phyloP scores from a whole-genome alignment of 2,888 invertebrate genomes.

The Lymantria monacha region DNA sequence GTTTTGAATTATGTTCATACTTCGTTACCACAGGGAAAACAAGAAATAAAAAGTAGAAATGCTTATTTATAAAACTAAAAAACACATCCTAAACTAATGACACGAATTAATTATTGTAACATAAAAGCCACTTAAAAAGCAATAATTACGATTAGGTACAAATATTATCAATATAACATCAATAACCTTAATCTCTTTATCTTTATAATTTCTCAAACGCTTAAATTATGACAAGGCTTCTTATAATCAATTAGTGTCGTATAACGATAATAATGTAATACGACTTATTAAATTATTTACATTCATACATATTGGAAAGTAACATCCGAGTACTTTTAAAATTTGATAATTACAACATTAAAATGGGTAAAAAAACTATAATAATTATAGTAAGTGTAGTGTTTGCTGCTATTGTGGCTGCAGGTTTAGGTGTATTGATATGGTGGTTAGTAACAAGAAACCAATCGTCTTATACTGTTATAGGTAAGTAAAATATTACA shows the following conservation, averaged over 20 bases:
- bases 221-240: not conserved
- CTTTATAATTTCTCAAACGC: not conserved
- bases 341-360: not conserved
- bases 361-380: slow-evolving; percentile 34
- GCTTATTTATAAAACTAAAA: too few relatives aligned
- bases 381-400: slow-evolving; percentile 36
- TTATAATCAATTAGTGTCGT: not conserved
- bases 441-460: slow-evolving; percentile 48
- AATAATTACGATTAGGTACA: not conserved
- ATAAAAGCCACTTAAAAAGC: too few relatives aligned
- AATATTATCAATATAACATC: not conserved
- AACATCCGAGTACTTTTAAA: not conserved
- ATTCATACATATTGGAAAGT: not conserved
- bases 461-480: slow-evolving; percentile 11
- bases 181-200: not conserved
- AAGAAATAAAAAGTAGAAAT: too few relatives aligned
- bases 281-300: not conserved
- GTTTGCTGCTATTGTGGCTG: slow-evolving; percentile 27
- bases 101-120: too few relatives aligned
- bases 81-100: too few relatives aligned
- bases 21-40: too few relatives aligned
- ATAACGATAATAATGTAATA: not conserved
- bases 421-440: slow-evolving; percentile 45
- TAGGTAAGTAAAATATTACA: slow-evolving; percentile 24
- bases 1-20: too few relatives aligned